Evolutionary conservation across 2,113 vertebrate species (phyloP), one percentile per base, ranked within the genome.

Genomic region (Apteryx owenii): DNA sequence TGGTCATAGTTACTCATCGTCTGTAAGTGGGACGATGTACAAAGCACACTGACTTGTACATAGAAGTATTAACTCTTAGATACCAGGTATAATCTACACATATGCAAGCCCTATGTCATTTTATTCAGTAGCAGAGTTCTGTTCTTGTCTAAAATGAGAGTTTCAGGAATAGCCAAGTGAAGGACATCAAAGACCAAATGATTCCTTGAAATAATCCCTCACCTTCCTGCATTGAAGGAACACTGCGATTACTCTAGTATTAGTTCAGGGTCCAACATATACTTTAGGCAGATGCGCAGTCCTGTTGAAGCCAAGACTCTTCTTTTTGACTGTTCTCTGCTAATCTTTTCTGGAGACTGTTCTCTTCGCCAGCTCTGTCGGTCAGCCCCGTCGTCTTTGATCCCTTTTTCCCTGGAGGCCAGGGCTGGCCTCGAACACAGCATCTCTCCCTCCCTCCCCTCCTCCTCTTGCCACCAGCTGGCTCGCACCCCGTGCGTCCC

Each of bases 401-500:
- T 54, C 16, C 56, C 33, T 40, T 17, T 42, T 36, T 10, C 29
- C 60, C 38, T 16, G 48, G 42, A 90, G 77, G 44, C 65, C 7
- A 29, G 9, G 71, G 28, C 16, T 91, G 44, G 44, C 65, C 18
- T 40, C 29, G 36, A 38, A 38, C 36, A 38, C 36, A 38, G 36
- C 36, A 38, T 38, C 36, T 38, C 36, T 38, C 36, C 60, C 18
- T 36, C 29, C 19, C 72, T 69, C 6, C 16, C 31, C 21, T 65
- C 42, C 44, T 15, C 22, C 22, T 51, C 22, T 51, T 66, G 54
- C 33, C 29, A 16, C 0, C 0, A 1, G 18, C 79, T 79, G 60
- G 31, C 54, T 79, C 2, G 0, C 10, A 17, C 33, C 12, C 28
- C 1, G 26, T 1, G 1, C 80, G 42, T 1, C 9, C 54, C 26